Evolutionary conservation across 2,113 vertebrate genomes (phyloP), one percentile per base, ranked within the genome.

Genomic region (Cricetomys ansorgei): DNA sequence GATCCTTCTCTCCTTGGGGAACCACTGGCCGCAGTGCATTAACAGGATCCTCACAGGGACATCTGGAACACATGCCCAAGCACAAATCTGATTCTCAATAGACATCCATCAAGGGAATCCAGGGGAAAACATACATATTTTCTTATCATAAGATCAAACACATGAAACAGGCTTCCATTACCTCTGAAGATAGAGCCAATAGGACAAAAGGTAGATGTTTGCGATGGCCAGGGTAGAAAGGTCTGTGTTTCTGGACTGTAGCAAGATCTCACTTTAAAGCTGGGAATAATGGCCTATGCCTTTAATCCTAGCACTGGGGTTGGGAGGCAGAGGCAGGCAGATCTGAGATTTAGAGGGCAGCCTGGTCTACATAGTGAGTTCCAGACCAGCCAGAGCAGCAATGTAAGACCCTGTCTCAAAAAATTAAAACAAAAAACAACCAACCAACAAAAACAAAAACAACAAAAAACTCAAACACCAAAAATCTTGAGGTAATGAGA

Each of bases 61-160:
- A 0, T 40, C 53, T 50, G 55, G 0, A 12, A 83, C 75, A 94
- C 91, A 70, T 17, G 50, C 73, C 37, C 64, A 3, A 76, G 92
- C 57, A 88, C 77, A 93, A 64, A 76, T 65, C 12, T 31, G 57
- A 86, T 93, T 92, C 93, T 95, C 88, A 94, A 31, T 3, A 95
- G 59, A 94, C 59, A 80, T 93, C 64, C 27, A 48, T 10, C 75
- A 97, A 97, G 72, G 53, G 48, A 96, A 97, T 73, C 31, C 94
- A 50, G 53, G 34, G 40, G 34, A 34, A 62, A 94, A 73, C 7
- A 34, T 45, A 72, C 7, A 2, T 43, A 37, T 73, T 96, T 53
- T 91, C 64, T 76, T 23, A 0, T 0, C 1, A 5, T 13, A n/a
- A 48, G 15, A 55, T 69, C 89, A 81, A 89, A 88, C 40, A 91